A percentile compares a stretch with the other conserved stretches of the same genome.
Conservation (phyloP, 2,888 invertebrate genomes). For the Torymus auratus region DNA sequence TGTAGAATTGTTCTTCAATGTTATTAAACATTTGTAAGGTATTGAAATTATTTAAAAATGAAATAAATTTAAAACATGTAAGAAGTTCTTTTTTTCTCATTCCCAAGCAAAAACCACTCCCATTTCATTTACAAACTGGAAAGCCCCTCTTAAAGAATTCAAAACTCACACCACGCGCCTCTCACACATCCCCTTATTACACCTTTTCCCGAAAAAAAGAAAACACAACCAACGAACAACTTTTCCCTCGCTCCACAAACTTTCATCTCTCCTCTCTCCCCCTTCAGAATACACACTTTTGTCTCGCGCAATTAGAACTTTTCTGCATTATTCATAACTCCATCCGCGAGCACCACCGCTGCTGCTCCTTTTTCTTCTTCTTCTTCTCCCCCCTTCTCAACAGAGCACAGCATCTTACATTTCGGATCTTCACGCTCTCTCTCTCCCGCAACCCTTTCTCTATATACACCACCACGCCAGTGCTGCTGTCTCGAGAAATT, state of each 20-base stretch:
- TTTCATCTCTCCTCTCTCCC: not conserved
- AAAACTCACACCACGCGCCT: not conserved
- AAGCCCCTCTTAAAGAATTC: not conserved
- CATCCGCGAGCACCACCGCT: not conserved
- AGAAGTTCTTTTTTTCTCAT: too few relatives aligned
- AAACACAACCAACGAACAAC: too few relatives aligned
- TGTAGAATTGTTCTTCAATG: too few relatives aligned
- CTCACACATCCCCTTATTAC: too few relatives aligned
- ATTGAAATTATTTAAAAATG: too few relatives aligned
- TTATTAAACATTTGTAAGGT: too few relatives aligned
- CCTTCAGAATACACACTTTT: constrained; percentile 61
- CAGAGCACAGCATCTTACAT: constrained; percentile 32
- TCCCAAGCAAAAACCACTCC: not conserved
- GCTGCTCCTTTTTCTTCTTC: constrained; percentile 24
- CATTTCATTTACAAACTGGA: not conserved
- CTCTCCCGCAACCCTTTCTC: not conserved
- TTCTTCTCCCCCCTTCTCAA: not conserved
- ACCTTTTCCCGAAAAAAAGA: too few relatives aligned
- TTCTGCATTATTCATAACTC: constrained; percentile 75
- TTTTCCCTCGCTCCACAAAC: too few relatives aligned
- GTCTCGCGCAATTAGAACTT: constrained; percentile 76
- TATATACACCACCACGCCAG: not conserved
- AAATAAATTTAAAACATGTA: too few relatives aligned
- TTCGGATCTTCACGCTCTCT: constrained; percentile 29
- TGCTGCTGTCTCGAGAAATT: constrained; percentile 62